Evolutionary conservation across 1,140 invertebrate species (phyloP).

Genomic region (Adelges cooleyi): DNA sequence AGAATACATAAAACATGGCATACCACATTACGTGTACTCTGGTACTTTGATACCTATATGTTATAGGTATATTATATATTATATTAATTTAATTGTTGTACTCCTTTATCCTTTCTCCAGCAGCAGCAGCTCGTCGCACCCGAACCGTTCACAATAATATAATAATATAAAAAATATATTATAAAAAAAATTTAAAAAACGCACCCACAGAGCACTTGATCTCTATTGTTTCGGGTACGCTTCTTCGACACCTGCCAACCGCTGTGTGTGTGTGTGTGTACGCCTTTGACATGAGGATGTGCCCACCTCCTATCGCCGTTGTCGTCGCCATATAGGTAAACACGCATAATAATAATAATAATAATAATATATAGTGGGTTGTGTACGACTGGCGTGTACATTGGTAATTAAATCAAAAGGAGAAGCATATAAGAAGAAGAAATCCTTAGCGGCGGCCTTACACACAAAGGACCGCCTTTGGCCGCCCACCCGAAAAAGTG

Average conservation of each 20-base stretch:
- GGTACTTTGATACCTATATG: too few relatives aligned
- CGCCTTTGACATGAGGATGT: background rate
- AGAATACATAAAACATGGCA: too few relatives aligned
- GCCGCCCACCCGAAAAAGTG: conserved; percentile 11
- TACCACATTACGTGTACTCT: too few relatives aligned
- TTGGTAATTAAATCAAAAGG: conserved; percentile 26
- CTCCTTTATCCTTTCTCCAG: too few relatives aligned
- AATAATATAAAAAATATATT: too few relatives aligned
- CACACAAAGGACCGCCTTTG: conserved; percentile 5
- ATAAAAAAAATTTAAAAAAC: too few relatives aligned
- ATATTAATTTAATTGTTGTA: too few relatives aligned
- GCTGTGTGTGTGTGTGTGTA: background rate
- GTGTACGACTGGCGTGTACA: background rate
- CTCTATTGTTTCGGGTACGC: conserved; percentile 6
- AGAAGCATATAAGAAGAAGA: background rate
- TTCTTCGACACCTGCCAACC: conserved; percentile 2
- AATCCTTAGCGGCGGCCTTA: background rate
- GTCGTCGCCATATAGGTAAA: too few relatives aligned
- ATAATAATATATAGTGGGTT: background rate
- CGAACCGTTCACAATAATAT: too few relatives aligned
- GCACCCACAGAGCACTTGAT: background rate
- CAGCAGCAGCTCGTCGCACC: too few relatives aligned
- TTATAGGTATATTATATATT: too few relatives aligned
- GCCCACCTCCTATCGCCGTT: background rate
- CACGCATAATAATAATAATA: too few relatives aligned